Conservation (phyloP, 2,113 vertebrate genomes). For the Sisor rabdophorus region DNA sequence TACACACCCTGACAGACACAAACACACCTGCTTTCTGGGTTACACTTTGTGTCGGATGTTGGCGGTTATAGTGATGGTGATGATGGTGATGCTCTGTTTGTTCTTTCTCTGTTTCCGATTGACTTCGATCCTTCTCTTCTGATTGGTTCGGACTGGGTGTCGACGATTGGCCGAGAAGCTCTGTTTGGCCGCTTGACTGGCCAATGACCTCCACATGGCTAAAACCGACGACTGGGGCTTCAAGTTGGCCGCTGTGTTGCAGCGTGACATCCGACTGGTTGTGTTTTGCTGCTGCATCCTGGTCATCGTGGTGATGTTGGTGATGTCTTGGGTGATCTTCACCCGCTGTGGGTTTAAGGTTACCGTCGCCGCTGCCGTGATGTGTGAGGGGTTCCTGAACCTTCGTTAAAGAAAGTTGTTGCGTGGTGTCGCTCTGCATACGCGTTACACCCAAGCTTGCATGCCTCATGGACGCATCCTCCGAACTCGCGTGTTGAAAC, state of each 20-base stretch:
- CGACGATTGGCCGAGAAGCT: conserved; percentile 18
- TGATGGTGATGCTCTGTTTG: conserved; percentile 25
- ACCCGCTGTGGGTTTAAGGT: neutral
- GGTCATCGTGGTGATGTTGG: conserved; percentile 9
- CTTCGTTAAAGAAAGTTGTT: neutral
- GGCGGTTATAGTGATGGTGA: conserved; percentile 58
- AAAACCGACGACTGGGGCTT: conserved; percentile 24
- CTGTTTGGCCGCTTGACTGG: conserved; percentile 38
- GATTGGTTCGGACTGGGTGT: conserved; percentile 22
- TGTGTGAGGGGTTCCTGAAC: conserved; percentile 2
- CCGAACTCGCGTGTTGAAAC: neutral
- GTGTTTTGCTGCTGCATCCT: conserved; percentile 45
- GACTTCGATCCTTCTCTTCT: conserved; percentile 49
- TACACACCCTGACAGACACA: neutral
- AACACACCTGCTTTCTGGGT: conserved; percentile 56
- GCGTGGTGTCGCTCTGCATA: conserved; percentile 14
- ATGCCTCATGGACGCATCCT: neutral
- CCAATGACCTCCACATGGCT: conserved; percentile 47
- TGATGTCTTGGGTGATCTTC: conserved; percentile 19
- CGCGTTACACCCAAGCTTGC: conserved; percentile 10
- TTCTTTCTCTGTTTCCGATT: conserved; percentile 31
- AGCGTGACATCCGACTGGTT: conserved; percentile 30
- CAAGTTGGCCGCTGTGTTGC: conserved; percentile 35
- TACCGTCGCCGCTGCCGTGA: conserved; percentile 2
- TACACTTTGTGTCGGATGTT: conserved; percentile 25